These are phyloP conservation scores for Lineus longissimus DNA, from an alignment of 1,140 invertebrate genomes.

Conservation along the genomic window DNA sequence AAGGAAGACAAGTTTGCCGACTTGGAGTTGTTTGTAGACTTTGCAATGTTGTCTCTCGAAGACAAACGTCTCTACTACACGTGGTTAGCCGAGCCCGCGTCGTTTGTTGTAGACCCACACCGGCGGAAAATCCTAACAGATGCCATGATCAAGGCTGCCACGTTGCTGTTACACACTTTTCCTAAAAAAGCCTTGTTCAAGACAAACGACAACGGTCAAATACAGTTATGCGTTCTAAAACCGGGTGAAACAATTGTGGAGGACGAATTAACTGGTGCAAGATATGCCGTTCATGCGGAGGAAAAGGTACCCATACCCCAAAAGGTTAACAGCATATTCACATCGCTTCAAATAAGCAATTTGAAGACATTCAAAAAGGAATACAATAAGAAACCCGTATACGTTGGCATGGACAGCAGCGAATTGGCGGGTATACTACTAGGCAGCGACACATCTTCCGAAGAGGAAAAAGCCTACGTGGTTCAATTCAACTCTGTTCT, in stretches of 20 bases:
- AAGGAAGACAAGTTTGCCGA: conserved; percentile 1
- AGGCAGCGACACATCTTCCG: conserved; percentile 1
- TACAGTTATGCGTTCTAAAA: conserved; percentile 7
- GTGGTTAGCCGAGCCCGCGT: conserved; percentile 3
- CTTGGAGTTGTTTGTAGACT: conserved; percentile 7
- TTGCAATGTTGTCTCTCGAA: conserved; percentile 3
- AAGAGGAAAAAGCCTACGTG: conserved; percentile 7
- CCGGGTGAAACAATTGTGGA: conserved; percentile 6
- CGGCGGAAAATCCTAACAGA: background rate
- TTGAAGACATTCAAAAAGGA: conserved; percentile 6
- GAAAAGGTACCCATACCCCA: background rate
- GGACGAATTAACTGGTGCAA: background rate
- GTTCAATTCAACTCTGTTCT: conserved; percentile 4
- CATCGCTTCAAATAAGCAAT: conserved; percentile 1
- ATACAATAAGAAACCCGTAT: conserved; percentile 5
- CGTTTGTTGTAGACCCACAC: background rate
- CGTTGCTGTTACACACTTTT: background rate
- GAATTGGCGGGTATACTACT: conserved; percentile 7
- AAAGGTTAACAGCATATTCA: conserved; percentile 7
- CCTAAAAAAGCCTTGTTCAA: background rate
- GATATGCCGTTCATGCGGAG: background rate
- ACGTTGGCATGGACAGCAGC: conserved; percentile 4
- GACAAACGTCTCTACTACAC: conserved; percentile 2
- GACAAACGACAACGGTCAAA: conserved; percentile 1
- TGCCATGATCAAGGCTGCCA: conserved; percentile 1